A percentile compares a stretch with the other conserved stretches of the same genome.
These are phyloP conservation scores for Zenarchopterus dispar DNA, from an alignment of 2,797 vertebrate genomes.

Conservation along the genomic window DNA sequence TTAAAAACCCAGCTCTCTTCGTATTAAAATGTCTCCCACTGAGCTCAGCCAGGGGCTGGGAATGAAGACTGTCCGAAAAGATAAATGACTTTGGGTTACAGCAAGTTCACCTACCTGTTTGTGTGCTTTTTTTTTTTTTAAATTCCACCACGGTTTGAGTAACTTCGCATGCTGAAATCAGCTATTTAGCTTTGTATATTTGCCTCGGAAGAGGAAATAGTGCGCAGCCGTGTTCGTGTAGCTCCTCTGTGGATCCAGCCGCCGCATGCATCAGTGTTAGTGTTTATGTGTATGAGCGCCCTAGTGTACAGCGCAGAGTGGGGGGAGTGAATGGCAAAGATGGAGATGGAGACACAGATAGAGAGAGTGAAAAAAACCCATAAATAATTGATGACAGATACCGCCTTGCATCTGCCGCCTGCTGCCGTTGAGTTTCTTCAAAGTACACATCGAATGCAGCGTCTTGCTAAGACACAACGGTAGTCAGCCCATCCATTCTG, in stretches of 20 bases:
- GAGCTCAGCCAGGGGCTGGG: constrained; percentile 36
- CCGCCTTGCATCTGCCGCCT: constrained; percentile 74
- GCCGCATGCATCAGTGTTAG: constrained; percentile 35
- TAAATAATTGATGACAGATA: constrained; percentile 82
- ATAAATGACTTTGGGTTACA: constrained; percentile 62
- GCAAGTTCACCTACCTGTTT: constrained; percentile 30
- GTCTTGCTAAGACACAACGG: constrained; percentile 42
- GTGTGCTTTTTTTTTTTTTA: background rate
- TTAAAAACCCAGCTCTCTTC: constrained; percentile 39
- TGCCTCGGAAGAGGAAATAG: constrained; percentile 40
- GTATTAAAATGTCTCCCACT: constrained; percentile 40
- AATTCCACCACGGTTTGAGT: constrained; percentile 18
- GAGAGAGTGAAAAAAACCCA: constrained; percentile 59
- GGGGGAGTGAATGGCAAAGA: constrained; percentile 36
- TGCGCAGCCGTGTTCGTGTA: constrained; percentile 43
- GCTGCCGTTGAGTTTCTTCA: constrained; percentile 69
- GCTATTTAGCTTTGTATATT: constrained; percentile 16
- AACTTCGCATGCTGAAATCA: constrained; percentile 11
- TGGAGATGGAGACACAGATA: constrained; percentile 59
- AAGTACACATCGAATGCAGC: constrained; percentile 65
- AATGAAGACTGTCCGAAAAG: constrained; percentile 55
- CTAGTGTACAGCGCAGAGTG: constrained; percentile 38
- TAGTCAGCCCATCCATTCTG: constrained; percentile 42
- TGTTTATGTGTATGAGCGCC: constrained; percentile 30
- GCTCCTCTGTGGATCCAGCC: constrained; percentile 42